Base-by-base conservation (phyloP, 1,140 invertebrate genomes). In the Scaptodrosophila lebanonensis region DNA sequence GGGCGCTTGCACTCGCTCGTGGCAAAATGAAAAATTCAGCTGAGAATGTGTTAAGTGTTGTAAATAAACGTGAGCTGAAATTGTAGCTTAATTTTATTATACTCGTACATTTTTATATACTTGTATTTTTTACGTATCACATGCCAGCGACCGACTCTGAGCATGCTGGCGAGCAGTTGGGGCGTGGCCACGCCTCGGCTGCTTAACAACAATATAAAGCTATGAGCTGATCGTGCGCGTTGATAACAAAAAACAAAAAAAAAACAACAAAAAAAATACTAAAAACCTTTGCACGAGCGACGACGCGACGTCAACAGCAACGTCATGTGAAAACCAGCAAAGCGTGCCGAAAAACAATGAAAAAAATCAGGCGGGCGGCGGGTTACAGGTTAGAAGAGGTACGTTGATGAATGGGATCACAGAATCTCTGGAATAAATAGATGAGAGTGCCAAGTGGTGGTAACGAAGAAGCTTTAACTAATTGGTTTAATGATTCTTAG, bases 21-120 rank as follows among this genome's bases (percentile, higher is more conserved):
- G 54, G 45, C 47, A 29, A 8, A 25, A 59, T 48, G 20, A 27
- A 1, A 42, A 30, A 12, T 43, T 40, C 45, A 15, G 30, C 11
- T 11, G 16, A 68, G 71, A 52, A 59, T 69, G 72, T 69, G 72
- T 77, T 77, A 71, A 77, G 56, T 77, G 72, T 62, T 51, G 64
- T 67, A 72, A 77, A 68, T 72, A 68, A 79, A 54, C 67, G 59
- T 58, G 68, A 30, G 15, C 22, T n/a, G 20, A 11, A 35, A 33
- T 25, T 18, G 12, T 35, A 42, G 45, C 39, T 66, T 52, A 35
- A 50, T 56, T 45, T 42, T 35, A 42, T 45, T 11, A 30, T 16
- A 27, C 39, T 17, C n/a, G 15, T n/a, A 3, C n/a, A 7, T 36
- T 27, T 27, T 64, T 40, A 44, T 43, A 56, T 62, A 66, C 69